Base-by-base conservation (phyloP, 2,888 invertebrate genomes). In the Uloborus plumipes region DNA sequence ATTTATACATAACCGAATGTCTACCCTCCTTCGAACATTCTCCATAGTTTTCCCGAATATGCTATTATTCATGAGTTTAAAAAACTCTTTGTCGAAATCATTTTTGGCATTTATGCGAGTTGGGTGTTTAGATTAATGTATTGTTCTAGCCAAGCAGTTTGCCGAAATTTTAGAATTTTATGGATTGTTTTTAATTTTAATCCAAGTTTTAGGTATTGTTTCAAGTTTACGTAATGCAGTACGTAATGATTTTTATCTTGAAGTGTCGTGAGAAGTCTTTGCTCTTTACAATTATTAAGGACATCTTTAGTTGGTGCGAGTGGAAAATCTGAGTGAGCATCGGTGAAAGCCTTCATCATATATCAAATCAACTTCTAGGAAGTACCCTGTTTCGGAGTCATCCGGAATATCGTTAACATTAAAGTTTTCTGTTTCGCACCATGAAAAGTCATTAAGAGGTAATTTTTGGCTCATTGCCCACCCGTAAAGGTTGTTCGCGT, bases 181-280 rank as follows among this genome's bases (percentile, higher is more conserved):
- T 87, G 86, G 7, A 88, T 79, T 69, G 86, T 85, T 18, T 26
- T 84, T 9, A 87, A 61, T 84, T 76, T 79, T 58, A 87, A 74
- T n/a, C 86, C 87, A n/a, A 84, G 9, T 31, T 20, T 16, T 15
- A 85, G 47, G 74, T 85, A 86, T 3, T 86, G 66, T 67, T 86
- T 72, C n/a, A 87, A 79, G 18, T 76, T 83, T 62, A 76, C 75
- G 69, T 86, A 86, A 76, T 87, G 86, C n/a, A 85, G 50, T 15
- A 86, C 85, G 64, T 87, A 87, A 16, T 82, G 74, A 62, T 76
- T 67, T 71, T 87, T 86, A 51, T 84, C 65, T 18, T 75, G 31
- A 13, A 86, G 65, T 65, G 76, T 71, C n/a, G 72, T 61, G 51
- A 83, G 20, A 62, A 85, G 59, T 76, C 76, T 85, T 9, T 18